Evolutionary conservation across 2,113 vertebrate genomes (phyloP).

Genomic region (Cercocebus atys): DNA sequence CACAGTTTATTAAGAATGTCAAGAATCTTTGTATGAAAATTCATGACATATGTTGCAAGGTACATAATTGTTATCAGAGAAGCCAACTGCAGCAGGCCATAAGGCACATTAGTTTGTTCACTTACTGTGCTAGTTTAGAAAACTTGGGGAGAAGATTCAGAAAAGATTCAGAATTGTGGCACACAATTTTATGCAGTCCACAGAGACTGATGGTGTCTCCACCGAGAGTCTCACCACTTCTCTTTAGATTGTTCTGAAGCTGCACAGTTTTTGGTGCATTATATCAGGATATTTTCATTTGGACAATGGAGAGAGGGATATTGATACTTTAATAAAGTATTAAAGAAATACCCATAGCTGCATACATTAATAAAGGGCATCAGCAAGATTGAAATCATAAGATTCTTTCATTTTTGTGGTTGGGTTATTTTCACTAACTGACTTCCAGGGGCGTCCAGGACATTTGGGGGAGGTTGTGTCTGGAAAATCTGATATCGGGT

Average conservation of each 20-base stretch:
- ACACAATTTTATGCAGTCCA: background rate
- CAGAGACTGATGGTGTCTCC: background rate
- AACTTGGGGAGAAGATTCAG: background rate
- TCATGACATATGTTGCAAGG: background rate
- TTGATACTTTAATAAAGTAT: background rate
- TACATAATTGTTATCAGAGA: background rate
- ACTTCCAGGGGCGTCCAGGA: conserved; percentile 92
- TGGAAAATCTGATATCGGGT: conserved; percentile 71
- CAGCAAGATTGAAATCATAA: conserved; percentile 67
- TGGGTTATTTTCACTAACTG: conserved; percentile 15
- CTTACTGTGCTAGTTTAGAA: conserved; percentile 43
- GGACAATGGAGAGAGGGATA: background rate
- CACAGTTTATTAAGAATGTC: background rate
- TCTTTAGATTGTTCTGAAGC: conserved; percentile 46
- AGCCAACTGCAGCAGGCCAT: background rate
- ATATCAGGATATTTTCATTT: background rate
- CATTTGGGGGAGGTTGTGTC: conserved; percentile 83
- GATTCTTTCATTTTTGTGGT: background rate
- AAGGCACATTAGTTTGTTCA: conserved; percentile 35
- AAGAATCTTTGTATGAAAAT: background rate
- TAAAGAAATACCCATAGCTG: background rate
- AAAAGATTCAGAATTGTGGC: background rate
- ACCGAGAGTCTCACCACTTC: background rate
- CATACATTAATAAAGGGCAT: conserved; percentile 70
- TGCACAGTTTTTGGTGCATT: background rate